Base-by-base conservation (phyloP, 2,888 invertebrate genomes). In the Lordiphosa andalusiaca region DNA sequence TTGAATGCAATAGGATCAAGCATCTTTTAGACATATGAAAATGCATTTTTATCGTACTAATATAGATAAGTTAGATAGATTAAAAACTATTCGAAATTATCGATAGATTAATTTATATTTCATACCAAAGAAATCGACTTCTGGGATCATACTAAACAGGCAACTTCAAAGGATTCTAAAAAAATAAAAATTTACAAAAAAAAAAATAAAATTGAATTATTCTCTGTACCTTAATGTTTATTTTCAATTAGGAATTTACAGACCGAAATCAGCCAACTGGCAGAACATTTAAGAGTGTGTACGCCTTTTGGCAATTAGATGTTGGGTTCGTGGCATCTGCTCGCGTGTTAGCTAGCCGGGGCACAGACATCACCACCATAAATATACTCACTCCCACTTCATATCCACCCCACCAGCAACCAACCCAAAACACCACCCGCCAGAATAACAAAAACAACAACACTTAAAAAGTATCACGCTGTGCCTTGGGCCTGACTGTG, bases 391-490 rank as follows among this genome's bases (percentile, higher is more conserved):
- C 46, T 66, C 58, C 49, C 38, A 12, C 33, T 21, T 44, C 52
- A 23, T 33, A 49, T 13, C 30, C 37, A 33, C 54, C 41, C 48
- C 62, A 39, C 39, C 52, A 36, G 25, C 47, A 40, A 36, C 33
- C 47, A 40, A 30, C 50, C 0, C 47, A 53, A 53, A 41, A 51
- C 53, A 25, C 7, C 25, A 63, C 37, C 40, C 51, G 25, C 51
- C 35, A 58, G 46, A 67, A 64, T 49, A 65, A 62, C 65, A 73
- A 69, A 59, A 65, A 62, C 71, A 62, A 67, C 30, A 30, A 30
- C 74, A 84, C 82, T 81, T 84, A 56, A 69, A 61, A 84, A 77
- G 72, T 83, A 83, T 83, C 80, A 75, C 58, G 76, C 80, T 74
- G 80, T 65, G 80, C 53, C 47, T 57, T 48, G 38, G 62, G 60